Evolutionary conservation across 2,888 invertebrate genomes (phyloP), one percentile per base, ranked within the genome.

Genomic region (Galerucella pusilla): DNA sequence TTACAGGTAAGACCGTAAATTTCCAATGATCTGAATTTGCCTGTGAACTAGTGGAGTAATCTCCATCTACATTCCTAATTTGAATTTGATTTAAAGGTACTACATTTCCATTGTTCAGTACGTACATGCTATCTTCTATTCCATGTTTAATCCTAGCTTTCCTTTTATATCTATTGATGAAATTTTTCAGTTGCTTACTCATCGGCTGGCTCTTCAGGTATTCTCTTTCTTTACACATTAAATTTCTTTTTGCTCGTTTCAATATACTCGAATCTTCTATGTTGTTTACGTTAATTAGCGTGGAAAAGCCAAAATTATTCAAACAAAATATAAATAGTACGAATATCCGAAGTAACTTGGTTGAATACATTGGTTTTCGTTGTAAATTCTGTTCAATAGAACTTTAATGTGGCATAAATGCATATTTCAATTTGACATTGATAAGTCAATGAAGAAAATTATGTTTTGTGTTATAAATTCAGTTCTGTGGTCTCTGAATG

Each of bases 31-130:
- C 35, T 14, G 14, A 12, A n/a, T 45, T 66, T 66, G 65, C 11
- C 25, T 25, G 75, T 11, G 72, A 59, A 59, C 73, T 65, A 20
- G 70, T 60, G 35, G 70, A 60, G 9, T 77, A 67, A 35, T 73
- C 73, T n/a, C 68, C 71, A 5, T 35, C 14, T 6, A 71, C 63
- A 46, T 78, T 78, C n/a, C 70, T 63, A 25, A 77, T 71, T 63
- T 80, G 76, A 7, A 81, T 14, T 28, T 77, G 71, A 45, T 76
- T 76, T 7, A 82, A 66, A 14, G 82, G 82, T 12, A 82, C 79
- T 35, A 83, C 73, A 10, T 81, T 77, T 11, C 82, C 82, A 65
- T 82, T 75, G 63, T 81, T 74, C 16, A 83, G 77, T 11, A 81
- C 80, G 64, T 81, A 83, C 76, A 82, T 78, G 52, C 79, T 72